Conservation (phyloP, 1,140 invertebrate genomes). For the Triops longicaudatus region DNA sequence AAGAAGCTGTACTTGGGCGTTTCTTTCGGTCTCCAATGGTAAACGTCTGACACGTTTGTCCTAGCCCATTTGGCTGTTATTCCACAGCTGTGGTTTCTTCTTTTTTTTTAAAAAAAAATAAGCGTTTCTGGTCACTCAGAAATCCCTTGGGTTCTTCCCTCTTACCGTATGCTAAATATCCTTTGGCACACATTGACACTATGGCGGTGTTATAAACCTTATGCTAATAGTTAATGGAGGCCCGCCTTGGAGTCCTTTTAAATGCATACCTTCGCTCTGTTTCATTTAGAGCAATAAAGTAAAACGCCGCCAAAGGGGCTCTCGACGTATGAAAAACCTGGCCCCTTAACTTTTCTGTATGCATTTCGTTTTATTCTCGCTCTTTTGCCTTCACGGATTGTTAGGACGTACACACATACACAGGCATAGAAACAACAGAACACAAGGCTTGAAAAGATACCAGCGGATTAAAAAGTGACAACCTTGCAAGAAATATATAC, state of each 20-base stretch:
- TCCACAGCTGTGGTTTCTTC: background rate
- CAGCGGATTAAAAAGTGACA: no score
- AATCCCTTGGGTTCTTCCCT: background rate
- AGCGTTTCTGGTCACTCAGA: background rate
- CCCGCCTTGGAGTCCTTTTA: background rate
- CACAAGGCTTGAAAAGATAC: no score
- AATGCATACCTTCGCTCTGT: slow-evolving; percentile 7
- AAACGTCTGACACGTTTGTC: background rate
- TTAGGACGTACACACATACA: no score
- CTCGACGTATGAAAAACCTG: background rate
- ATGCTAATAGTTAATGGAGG: slow-evolving; percentile 15
- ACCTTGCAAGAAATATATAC: no score
- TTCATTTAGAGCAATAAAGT: slow-evolving; percentile 3
- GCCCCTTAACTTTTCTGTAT: background rate
- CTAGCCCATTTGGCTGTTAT: background rate
- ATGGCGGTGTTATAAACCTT: slow-evolving; percentile 1
- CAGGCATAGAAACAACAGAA: no score
- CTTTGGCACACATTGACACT: slow-evolving; percentile 11
- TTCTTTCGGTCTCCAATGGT: background rate
- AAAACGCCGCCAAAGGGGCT: slow-evolving; percentile 5
- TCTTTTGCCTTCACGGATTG: background rate
- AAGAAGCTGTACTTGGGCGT: background rate
- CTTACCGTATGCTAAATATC: background rate
- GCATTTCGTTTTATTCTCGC: background rate
- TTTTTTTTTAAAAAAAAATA: background rate